Evolutionary conservation across 2,113 vertebrate species (phyloP), one percentile per base, ranked within the genome.

Genomic region (Catharus fuscescens): DNA sequence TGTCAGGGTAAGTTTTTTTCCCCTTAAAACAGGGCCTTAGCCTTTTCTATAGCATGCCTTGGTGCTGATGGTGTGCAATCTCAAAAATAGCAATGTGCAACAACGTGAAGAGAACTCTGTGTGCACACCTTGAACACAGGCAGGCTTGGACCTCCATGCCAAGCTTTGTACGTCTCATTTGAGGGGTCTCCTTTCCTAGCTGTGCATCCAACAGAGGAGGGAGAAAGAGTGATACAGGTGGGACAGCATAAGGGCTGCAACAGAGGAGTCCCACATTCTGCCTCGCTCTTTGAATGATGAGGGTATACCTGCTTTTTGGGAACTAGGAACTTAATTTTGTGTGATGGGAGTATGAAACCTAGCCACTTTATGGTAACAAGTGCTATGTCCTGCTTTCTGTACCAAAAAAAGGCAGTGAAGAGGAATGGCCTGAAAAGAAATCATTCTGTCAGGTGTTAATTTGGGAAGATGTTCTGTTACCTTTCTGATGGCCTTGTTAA

Each of bases 391-490:
- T 73, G n/a, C 40, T 77, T 80, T 59, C 28, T 44, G 20, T 57
- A 31, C 20, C 38, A 70, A 47, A 70, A 40, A 40, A 69, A 14
- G 12, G 18, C 0, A 0, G 5, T 78, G 73, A 74, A n/a, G 47
- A 59, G 18, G 31, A 87, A 28, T 28, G 10, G 74, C 48, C 32
- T 8, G 5, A 81, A 60, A 52, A 67, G 5, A 56, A 80, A 48
- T 36, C 13, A 14, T 23, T 11, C 0, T 3, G 20, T 31, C 61
- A 48, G n/a, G 18, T 79, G 81, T 81, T 67, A 19, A 29, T 83
- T 65, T 83, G 14, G 47, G 28, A 86, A 83, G 45, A 29, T 0
- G 0, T 28, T 42, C 5, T 18, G 5, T 69, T 79, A 3, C 5
- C 19, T 82, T 65, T 18, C 23, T 65, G 44, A 20, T 57, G 45